Percentiles rank a stretch among this genome's conserved stretches.
These are phyloP conservation scores for Neomonachus schauinslandi DNA, from an alignment of 2,113 vertebrate genomes.

Conservation along the genomic window DNA sequence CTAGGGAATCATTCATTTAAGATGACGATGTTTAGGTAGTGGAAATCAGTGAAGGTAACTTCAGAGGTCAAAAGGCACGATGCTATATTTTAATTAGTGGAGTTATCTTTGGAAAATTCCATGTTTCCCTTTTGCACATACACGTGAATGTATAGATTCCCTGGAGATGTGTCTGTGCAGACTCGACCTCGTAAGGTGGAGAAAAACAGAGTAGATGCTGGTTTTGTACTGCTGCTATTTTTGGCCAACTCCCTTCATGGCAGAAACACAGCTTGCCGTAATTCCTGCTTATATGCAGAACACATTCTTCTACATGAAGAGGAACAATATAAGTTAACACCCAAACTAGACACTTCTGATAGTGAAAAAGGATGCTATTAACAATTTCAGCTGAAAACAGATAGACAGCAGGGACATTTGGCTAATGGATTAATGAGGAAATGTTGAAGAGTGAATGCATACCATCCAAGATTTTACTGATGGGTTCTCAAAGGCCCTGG, in stretches of 20 bases:
- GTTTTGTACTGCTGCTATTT: not conserved
- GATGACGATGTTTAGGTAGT: not conserved
- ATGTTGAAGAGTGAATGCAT: slow-evolving; percentile 10
- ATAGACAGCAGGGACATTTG: not conserved
- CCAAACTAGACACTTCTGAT: not conserved
- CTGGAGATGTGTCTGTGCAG: not conserved
- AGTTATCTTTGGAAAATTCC: not conserved
- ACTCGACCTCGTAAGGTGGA: not conserved
- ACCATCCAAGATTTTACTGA: not conserved
- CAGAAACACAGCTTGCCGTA: not conserved
- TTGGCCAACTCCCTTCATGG: not conserved
- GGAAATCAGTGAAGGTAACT: not conserved
- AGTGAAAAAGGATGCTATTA: not conserved
- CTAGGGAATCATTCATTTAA: not conserved
- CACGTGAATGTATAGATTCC: not conserved
- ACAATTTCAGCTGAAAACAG: not conserved
- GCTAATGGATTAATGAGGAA: not conserved
- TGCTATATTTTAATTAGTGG: not conserved
- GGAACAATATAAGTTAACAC: not conserved
- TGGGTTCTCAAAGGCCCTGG: not conserved
- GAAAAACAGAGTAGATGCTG: not conserved
- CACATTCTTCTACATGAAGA: not conserved
- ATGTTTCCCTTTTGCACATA: not conserved
- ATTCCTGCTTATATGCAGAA: not conserved
- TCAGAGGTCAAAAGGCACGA: not conserved